phyloP scores from a whole-genome alignment of 2,888 invertebrate genomes.

The Arctia plantaginis region DNA sequence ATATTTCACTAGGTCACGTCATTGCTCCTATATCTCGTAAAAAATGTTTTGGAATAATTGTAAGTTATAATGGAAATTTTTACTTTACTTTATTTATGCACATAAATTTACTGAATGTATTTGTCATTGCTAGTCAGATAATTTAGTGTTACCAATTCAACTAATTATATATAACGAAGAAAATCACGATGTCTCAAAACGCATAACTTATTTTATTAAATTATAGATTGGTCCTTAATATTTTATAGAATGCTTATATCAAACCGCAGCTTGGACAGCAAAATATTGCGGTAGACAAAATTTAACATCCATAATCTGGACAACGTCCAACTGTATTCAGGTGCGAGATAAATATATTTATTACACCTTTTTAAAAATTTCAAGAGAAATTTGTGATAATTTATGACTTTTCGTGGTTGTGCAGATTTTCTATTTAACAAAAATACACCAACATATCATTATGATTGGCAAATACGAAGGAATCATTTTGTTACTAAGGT shows the following conservation, averaged over 20 bases:
- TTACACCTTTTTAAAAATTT: conserved; percentile 59
- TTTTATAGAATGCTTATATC: conserved; percentile 41
- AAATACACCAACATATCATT: conserved; percentile 32
- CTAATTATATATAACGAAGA: conserved; percentile 12
- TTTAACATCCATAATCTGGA: conserved; percentile 53
- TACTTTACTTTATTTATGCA: too few relatives aligned
- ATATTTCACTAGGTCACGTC: conserved; percentile 7
- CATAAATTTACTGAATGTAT: not conserved
- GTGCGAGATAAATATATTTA: conserved; percentile 65
- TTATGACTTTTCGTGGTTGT: conserved; percentile 47
- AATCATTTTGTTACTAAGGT: conserved; percentile 17
- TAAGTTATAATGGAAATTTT: not conserved
- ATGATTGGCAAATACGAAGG: conserved; percentile 34
- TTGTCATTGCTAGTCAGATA: not conserved
- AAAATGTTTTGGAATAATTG: not conserved
- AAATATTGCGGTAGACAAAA: conserved; percentile 41
- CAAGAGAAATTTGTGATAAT: conserved; percentile 54
- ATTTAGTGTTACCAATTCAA: not conserved
- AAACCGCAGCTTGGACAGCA: conserved; percentile 47
- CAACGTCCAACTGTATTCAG: conserved; percentile 59
- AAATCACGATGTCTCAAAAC: conserved; percentile 28
- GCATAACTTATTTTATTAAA: conserved; percentile 45
- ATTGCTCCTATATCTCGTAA: not conserved
- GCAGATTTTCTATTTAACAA: conserved; percentile 34
- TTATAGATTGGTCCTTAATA: conserved; percentile 49